Evolutionary conservation across 2,888 invertebrate genomes (phyloP).

Genomic region (Dicroscelio sp.): DNA sequence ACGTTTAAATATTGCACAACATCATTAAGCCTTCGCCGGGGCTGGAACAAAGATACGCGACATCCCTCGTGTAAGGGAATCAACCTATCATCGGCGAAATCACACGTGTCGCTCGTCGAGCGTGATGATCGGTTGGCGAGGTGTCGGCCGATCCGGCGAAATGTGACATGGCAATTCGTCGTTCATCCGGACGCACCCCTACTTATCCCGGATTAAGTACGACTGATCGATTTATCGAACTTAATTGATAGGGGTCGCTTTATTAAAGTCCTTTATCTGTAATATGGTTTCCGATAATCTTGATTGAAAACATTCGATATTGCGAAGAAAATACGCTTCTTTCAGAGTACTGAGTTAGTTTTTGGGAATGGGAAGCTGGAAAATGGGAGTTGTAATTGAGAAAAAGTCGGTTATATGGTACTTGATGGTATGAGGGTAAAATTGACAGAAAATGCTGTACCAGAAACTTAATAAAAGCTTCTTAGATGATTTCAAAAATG

Average conservation of each 20-base stretch:
- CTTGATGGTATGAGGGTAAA: too few species aligned
- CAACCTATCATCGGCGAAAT: conserved; percentile 84
- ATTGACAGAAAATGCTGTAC: too few species aligned
- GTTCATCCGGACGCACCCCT: conserved; percentile 69
- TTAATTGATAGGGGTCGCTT: conserved; percentile 74
- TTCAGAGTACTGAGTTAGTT: too few species aligned
- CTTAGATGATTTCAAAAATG: too few species aligned
- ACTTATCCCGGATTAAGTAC: conserved; percentile 74
- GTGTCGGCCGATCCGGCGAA: conserved; percentile 75
- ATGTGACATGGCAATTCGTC: conserved; percentile 80
- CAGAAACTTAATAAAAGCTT: too few species aligned
- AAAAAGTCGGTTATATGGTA: too few species aligned
- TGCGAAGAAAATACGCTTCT: background rate
- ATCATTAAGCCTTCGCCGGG: conserved; percentile 87
- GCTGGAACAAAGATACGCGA: conserved; percentile 79
- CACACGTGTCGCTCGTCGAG: conserved; percentile 87
- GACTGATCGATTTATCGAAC: conserved; percentile 77
- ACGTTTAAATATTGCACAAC: conserved; percentile 89
- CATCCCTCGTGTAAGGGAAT: conserved; percentile 80
- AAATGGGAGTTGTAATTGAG: too few species aligned
- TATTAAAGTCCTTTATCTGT: conserved; percentile 64
- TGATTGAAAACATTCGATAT: conserved; percentile 48
- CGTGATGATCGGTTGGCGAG: conserved; percentile 77
- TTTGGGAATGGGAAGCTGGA: too few species aligned
- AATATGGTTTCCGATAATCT: conserved; percentile 34